Evolutionary conservation across 2,888 invertebrate genomes (phyloP).

Genomic region (Gibbula magus): DNA sequence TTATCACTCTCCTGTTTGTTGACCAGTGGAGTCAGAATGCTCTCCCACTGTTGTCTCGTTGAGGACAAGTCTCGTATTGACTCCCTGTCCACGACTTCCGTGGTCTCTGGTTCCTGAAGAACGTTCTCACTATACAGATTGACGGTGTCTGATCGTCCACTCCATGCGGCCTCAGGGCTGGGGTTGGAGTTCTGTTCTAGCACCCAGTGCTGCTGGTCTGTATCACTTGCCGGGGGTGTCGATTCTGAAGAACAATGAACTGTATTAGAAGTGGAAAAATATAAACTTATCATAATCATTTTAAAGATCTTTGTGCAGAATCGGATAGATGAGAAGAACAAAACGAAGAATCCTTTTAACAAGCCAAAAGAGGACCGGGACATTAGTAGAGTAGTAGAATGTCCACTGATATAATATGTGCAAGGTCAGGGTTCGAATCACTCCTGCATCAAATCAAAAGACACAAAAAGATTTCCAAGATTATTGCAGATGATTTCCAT

Average conservation of each 20-base stretch:
- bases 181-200: not conserved
- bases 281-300: no score
- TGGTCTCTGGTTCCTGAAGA: conserved; percentile 57
- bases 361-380: no score
- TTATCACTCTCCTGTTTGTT: conserved; percentile 29
- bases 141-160: conserved; percentile 53
- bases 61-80: conserved; percentile 64
- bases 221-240: not conserved
- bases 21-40: conserved; percentile 31
- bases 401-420: no score
- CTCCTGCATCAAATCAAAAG: no score
- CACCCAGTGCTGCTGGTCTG: not conserved
- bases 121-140: conserved; percentile 66
- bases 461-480: no score
- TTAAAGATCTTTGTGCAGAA: no score
- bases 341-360: no score
- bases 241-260: not conserved
- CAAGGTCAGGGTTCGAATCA: no score
- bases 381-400: no score
- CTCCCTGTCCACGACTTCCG: conserved; percentile 62
- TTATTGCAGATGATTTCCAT: no score
- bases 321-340: no score
- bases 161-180: conserved; percentile 37
- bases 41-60: conserved; percentile 64
- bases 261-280: no score